Evolutionary conservation across 2,113 vertebrate genomes (phyloP), one percentile per base, ranked within the genome.

Genomic region (Oncorhynchus keta): DNA sequence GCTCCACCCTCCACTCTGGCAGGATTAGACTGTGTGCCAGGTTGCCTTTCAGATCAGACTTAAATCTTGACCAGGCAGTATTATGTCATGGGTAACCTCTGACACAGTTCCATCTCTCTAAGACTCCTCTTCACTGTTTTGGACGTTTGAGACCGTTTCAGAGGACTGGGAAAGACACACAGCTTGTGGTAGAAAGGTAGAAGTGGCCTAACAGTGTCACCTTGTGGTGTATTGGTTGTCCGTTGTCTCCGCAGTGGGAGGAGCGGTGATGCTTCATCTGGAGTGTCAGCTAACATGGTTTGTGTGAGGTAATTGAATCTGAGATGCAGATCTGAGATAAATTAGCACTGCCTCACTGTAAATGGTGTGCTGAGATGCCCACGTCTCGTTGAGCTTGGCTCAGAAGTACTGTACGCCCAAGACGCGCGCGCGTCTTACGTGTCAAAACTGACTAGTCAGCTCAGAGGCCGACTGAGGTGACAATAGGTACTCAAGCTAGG

Each of bases 1-100:
- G 12, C 59, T n/a, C 16, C 30, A 48, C 28, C 62, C 35, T 28
- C 28, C 78, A 70, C 65, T 32, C 26, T 72, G 51, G 39, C 62
- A 49, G 24, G 68, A 73, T 59, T 59, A 65, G 65, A 62, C 69
- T 51, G 51, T 26, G 62, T 75, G 32, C 66, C 70, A 68, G 51
- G 66, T 18, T 74, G 13, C 55, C 55, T 28, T 28, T 24, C 65
- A 67, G 65, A 32, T 28, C 65, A 13, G 14, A 30, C 26, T 11
- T 28, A 16, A 18, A 45, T 28, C 7, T 35, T 35, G 51, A 18
- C 3, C 13, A 55, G 51, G 51, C 12, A 5, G 7, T 22, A 3
- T 13, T 9, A 24, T 24, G 59, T 11, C n/a, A 22, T 7, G 13
- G 55, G 55, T 57, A 2, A 57, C 0, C 55, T 20, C 20, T 18